Base-by-base conservation (phyloP, 2,113 vertebrate species). In the Verasper variegatus region DNA sequence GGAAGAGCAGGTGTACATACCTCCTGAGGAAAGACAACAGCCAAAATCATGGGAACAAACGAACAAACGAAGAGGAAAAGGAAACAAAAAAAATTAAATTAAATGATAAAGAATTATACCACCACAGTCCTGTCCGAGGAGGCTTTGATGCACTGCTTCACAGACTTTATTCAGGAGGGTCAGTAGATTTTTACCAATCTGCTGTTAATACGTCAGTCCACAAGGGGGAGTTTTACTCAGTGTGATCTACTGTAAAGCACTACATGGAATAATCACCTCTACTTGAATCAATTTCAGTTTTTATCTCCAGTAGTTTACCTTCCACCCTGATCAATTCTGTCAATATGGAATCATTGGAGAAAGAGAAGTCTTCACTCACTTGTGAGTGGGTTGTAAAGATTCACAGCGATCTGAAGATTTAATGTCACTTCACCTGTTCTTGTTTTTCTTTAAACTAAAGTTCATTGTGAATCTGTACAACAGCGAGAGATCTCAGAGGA, bases 11-110 rank as follows among this genome's bases (percentile, higher is more conserved):
- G 94, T 91, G 93, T 97, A 99, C 98, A 93, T 98, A 98, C 98
- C 98, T 99, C 98, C 98, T 99, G 97, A 94, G 96, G 96, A 97
- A 96, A 97, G 95, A 96, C 94, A 96, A 97, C 95, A 97, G 96
- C 96, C 97, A 96, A 97, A 97, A 97, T 96, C 96, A 97, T 96
- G 97, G 97, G 92, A 94, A 95, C 94, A 95, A 93, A 95, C 94
- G 83, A 92, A 94, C 94, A 93, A 96, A 97, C 92, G 94, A 96
- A 95, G 96, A 95, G 96, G 92, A 96, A 96, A 97, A 96, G 91
- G 95, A 97, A 97, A 93, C 35, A 96, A 96, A 96, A 96, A 85
- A 95, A 96, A 96, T 93, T 93, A 96, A 97, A 97, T 97, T 94
- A 96, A 96, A 97, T 95, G 92, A 93, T 90, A 96, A 94, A 88